phyloP scores from a whole-genome alignment of 23 tunicate species.

The Halocynthia aurantium region DNA sequence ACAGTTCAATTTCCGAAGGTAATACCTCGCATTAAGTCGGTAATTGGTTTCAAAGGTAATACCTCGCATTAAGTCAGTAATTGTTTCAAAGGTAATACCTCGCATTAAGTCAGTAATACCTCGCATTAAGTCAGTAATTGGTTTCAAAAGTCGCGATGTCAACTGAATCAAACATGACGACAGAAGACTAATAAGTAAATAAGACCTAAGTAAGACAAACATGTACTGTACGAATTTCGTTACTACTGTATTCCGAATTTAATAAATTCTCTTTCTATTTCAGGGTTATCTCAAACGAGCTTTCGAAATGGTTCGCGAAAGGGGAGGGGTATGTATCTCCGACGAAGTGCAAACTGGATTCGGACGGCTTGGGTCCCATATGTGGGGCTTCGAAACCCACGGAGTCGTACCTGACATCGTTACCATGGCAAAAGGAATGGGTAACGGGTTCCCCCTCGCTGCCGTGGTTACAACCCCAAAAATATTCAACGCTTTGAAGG shows the following conservation, averaged over 20 bases:
- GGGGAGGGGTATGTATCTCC: conserved; percentile 83
- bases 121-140: no score
- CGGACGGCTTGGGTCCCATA: conserved; percentile 88
- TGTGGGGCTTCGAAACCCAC: conserved; percentile 96
- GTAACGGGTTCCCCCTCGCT: conserved; percentile 94
- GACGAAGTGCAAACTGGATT: conserved; percentile 99
- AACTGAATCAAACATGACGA: no score
- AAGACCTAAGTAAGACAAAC: no score
- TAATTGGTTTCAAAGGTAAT: no score
- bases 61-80: no score
- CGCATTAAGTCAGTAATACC: background rate
- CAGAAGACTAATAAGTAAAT: no score
- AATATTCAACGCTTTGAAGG: conserved; percentile 53
- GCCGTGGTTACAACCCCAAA: conserved; percentile 95
- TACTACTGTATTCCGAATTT: background rate
- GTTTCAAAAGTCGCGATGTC: no score
- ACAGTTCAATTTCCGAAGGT: conserved; percentile 87
- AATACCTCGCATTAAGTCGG: background rate
- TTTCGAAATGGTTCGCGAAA: conserved; percentile 57
- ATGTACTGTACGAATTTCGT: no score
- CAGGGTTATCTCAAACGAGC: conserved; percentile 80
- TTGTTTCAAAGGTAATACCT: conserved; percentile 68
- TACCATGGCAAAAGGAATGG: conserved; percentile 93
- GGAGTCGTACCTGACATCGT: conserved; percentile 93
- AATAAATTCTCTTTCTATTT: background rate